Conservation (phyloP, 2,888 invertebrate species). For the Papilio demoleus region DNA sequence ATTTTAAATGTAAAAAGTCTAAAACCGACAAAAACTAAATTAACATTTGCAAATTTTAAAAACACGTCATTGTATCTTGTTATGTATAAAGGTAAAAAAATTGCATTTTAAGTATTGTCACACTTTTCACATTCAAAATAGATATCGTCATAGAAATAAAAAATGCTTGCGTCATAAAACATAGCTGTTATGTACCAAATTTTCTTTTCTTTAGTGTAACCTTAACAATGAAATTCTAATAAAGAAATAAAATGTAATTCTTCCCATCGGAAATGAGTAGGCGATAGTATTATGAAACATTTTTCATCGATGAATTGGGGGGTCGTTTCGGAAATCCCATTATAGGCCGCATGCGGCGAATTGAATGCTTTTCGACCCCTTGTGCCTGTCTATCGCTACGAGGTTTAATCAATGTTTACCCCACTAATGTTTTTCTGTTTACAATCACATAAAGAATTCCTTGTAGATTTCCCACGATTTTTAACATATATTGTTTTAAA, state of each 20-base stretch:
- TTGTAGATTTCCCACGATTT: neutral
- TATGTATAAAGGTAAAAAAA: neutral
- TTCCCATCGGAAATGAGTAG: slow-evolving; percentile 56
- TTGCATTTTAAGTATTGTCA: neutral
- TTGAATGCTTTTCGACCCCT: slow-evolving; percentile 39
- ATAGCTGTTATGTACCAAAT: neutral
- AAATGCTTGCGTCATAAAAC: neutral
- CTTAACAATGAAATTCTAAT: slow-evolving; percentile 48
- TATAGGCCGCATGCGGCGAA: slow-evolving; percentile 50
- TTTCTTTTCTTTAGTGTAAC: neutral
- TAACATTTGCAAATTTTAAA: neutral
- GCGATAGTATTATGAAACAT: slow-evolving; percentile 46
- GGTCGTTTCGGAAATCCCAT: slow-evolving; percentile 51
- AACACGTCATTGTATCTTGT: neutral
- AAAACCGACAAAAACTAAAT: neutral
- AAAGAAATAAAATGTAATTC: slow-evolving; percentile 51
- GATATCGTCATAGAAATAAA: neutral
- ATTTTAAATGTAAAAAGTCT: neutral
- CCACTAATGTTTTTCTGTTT: slow-evolving; percentile 20
- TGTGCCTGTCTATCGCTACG: slow-evolving; percentile 28
- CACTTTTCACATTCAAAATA: no score
- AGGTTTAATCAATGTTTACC: slow-evolving; percentile 31
- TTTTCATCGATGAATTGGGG: slow-evolving; percentile 53
- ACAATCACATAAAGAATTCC: neutral
- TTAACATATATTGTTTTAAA: neutral